Conservation (phyloP, 2,113 vertebrate genomes). For the Oreochromis aureus region DNA sequence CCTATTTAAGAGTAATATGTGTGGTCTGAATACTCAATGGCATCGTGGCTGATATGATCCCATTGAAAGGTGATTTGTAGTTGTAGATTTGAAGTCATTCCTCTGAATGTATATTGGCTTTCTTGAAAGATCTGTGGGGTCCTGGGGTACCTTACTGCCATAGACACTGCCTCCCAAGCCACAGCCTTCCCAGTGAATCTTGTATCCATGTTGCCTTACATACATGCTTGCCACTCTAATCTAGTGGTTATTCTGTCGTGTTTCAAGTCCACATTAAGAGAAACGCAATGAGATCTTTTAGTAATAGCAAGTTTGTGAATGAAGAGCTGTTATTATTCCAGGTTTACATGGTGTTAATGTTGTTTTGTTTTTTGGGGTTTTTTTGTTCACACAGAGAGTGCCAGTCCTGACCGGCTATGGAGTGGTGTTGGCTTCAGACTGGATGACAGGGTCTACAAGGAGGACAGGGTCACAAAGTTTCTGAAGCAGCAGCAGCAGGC, state of each 20-base stretch:
- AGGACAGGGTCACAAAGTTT: conserved; percentile 40
- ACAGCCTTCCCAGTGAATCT: background rate
- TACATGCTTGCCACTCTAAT: background rate
- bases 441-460: conserved; percentile 71
- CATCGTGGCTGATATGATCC: background rate
- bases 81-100: background rate
- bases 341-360: background rate
- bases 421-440: conserved; percentile 73
- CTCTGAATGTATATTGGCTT: background rate
- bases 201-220: background rate
- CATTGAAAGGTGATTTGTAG: background rate
- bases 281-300: background rate
- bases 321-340: background rate
- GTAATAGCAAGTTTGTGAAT: background rate
- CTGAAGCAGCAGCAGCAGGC: conserved; percentile 5
- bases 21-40: background rate
- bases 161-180: background rate
- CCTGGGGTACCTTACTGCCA: background rate
- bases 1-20: background rate
- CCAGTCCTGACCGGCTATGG: conserved; percentile 63
- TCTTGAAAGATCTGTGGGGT: background rate
- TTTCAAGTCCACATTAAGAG: background rate
- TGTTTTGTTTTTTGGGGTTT: background rate
- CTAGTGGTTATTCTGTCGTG: background rate
- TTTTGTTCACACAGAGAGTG: background rate